Evolutionary conservation across 1,140 invertebrate genomes (phyloP).

Genomic region (Procambarus virginalis): DNA sequence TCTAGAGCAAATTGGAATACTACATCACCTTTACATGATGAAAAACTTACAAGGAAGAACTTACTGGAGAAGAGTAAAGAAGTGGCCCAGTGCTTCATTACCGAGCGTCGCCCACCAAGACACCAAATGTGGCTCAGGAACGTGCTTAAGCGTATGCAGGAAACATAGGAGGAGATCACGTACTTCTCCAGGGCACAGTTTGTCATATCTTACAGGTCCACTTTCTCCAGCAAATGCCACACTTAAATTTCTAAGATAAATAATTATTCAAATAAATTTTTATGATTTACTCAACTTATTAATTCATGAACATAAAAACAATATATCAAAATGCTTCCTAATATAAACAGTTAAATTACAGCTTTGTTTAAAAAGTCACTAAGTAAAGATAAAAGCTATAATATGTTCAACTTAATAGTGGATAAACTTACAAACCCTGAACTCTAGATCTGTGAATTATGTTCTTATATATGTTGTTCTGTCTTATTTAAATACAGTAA

Average conservation of each 20-base stretch:
- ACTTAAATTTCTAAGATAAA: slow-evolving; percentile 62
- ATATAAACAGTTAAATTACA: too few species aligned
- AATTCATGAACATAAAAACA: too few species aligned
- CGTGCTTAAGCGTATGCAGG: slow-evolving; percentile 91
- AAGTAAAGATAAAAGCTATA: too few species aligned
- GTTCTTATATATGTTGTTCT: too few species aligned
- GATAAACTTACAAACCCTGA: too few species aligned
- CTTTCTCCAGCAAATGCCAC: slow-evolving; percentile 68
- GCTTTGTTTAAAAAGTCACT: too few species aligned
- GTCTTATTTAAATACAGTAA: too few species aligned
- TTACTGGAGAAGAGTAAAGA: slow-evolving; percentile 88
- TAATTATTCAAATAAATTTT: not conserved
- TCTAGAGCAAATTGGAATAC: not conserved
- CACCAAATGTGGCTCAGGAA: slow-evolving; percentile 90
- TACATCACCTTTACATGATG: not conserved
- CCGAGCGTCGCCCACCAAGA: slow-evolving; percentile 92
- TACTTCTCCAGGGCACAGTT: slow-evolving; percentile 84
- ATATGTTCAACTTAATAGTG: too few species aligned
- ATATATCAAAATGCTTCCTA: too few species aligned
- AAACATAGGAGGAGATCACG: slow-evolving; percentile 93
- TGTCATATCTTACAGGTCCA: slow-evolving; percentile 79
- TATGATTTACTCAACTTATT: not conserved
- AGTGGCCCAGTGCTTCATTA: slow-evolving; percentile 83
- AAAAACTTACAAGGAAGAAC: slow-evolving; percentile 72
- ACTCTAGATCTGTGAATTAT: too few species aligned